Base-by-base conservation (phyloP, 2,113 vertebrate genomes). In the Lamprologus speciosus region DNA sequence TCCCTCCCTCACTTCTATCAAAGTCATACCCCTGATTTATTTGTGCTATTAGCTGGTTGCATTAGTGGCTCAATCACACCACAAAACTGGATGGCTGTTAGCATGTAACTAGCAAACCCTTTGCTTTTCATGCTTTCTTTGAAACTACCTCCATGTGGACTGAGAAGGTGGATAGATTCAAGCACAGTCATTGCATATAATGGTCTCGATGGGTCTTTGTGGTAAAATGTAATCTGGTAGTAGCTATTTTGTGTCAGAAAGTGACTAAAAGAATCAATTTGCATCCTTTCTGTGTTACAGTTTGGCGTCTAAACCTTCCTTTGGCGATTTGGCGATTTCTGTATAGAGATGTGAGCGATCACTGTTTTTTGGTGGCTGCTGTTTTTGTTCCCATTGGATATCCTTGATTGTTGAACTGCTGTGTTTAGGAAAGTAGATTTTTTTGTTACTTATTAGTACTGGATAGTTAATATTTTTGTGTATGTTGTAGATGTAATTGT, bases 21-120 rank as follows among this genome's bases (percentile, higher is more conserved):
- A 80, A 87, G 87, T 93, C 89, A 85, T 65, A 73, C 21, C 19
- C 7, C 50, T 91, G 89, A 95, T 95, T 94, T 94, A 93, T 96
- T 92, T 33, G 50, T 37, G 13, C 89, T 86, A 82, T 91, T 91
- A 85, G 35, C n/a, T 60, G 53, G 73, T 84, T 85, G 16, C 47
- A 54, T 85, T 81, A 65, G 70, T 92, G 85, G 53, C 73, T 88
- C 33, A 5, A 55, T 93, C 84, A 80, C 75, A 80, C 83, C 84
- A 50, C 53, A 87, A 78, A 86, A 53, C 80, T 80, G 88, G 19
- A 51, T 50, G 78, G 75, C 35, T 54, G 11, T 57, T 73, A 63
- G 23, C 23, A 13, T 85, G 60, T 26, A 85, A 55, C 55, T 10
- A 47, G 37, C 40, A 40, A 40, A 33, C 17, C 26, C 19, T 5